phyloP scores from a whole-genome alignment of 2,113 vertebrate species.

The Eira barbara region DNA sequence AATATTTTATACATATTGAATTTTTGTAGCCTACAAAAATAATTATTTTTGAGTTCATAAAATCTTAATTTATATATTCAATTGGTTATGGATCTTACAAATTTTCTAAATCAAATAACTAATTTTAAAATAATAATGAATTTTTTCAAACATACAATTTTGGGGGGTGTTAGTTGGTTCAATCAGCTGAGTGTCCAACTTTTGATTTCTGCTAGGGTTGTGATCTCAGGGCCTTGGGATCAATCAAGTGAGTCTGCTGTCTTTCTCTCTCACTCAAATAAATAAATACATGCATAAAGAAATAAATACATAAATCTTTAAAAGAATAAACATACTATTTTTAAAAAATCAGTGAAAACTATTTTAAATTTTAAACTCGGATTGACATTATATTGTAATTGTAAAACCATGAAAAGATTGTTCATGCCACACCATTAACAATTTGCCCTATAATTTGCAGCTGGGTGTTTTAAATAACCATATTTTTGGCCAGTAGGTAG shows the following conservation, averaged over 20 bases:
- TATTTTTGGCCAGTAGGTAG: not conserved
- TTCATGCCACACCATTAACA: not conserved
- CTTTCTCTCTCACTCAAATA: not conserved
- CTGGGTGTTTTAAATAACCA: not conserved
- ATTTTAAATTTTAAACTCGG: not conserved
- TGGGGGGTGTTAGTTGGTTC: not conserved
- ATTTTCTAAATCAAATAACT: not conserved
- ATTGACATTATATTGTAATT: not conserved
- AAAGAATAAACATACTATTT: not conserved
- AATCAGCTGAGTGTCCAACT: not conserved
- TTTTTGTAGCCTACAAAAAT: not conserved
- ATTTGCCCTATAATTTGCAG: not conserved
- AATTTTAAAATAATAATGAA: not conserved
- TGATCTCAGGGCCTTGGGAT: not conserved
- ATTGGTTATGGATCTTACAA: not conserved
- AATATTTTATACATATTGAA: not conserved
- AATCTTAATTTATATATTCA: not conserved
- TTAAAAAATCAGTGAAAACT: not conserved
- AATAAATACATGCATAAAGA: not conserved
- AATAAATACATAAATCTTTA: not conserved
- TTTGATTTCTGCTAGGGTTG: not conserved
- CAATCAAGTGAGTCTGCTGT: not conserved
- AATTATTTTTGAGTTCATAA: not conserved
- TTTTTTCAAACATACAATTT: not conserved
- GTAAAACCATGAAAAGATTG: not conserved